phyloP scores from a whole-genome alignment of 2,888 invertebrate genomes.

The Notocelia uddmanniana region DNA sequence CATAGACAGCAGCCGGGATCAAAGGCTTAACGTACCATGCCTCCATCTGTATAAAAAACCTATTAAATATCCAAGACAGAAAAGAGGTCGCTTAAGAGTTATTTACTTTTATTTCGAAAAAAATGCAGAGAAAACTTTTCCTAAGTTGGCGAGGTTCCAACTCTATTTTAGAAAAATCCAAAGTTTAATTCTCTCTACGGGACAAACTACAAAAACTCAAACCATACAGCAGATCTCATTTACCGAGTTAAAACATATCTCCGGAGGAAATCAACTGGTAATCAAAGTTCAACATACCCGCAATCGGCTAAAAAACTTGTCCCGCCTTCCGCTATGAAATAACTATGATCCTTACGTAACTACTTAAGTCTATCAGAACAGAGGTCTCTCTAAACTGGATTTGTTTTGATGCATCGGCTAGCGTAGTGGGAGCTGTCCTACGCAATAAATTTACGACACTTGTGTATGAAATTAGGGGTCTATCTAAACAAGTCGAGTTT shows the following conservation, averaged over 20 bases:
- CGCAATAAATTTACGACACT: not conserved
- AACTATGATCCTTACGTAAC: conserved; percentile 52
- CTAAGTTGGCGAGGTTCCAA: not conserved
- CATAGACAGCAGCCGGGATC: too few relatives aligned
- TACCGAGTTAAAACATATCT: conserved; percentile 26
- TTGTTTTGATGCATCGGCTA: conserved; percentile 4
- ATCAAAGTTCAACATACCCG: conserved; percentile 51
- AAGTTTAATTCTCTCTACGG: not conserved
- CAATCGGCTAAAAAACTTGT: conserved; percentile 60
- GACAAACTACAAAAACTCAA: not conserved
- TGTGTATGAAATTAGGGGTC: conserved; percentile 43
- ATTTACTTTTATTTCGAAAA: too few relatives aligned
- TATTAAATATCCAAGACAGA: too few relatives aligned
- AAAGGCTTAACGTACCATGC: too few relatives aligned
- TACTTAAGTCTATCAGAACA: conserved; percentile 49
- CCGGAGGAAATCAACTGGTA: conserved; percentile 36
- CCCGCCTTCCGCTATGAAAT: conserved; percentile 53
- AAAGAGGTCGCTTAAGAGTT: too few relatives aligned
- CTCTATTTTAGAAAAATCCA: conserved; percentile 4
- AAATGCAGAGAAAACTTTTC: not conserved
- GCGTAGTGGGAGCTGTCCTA: not conserved
- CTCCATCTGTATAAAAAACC: too few relatives aligned
- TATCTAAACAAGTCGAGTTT: conserved; percentile 22
- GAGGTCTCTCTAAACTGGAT: conserved; percentile 46
- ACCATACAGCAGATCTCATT: not conserved